Evolutionary conservation across 2,888 invertebrate genomes (phyloP).

Genomic region (Galeopsomyia nigrocyanea): DNA sequence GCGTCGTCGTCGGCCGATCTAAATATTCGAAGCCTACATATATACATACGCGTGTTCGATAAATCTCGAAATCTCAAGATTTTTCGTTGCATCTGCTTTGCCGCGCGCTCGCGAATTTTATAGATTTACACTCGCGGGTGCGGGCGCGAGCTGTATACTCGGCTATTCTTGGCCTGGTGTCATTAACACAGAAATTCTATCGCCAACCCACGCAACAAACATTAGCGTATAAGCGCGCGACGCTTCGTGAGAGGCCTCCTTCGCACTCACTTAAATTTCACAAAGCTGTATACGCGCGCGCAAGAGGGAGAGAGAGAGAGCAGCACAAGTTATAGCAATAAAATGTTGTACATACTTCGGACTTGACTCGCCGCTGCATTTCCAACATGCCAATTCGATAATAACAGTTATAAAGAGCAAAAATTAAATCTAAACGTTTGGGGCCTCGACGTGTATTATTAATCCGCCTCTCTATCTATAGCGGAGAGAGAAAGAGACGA

Average conservation of each 20-base stretch:
- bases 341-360: neutral
- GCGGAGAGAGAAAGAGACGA: slow-evolving; percentile 4
- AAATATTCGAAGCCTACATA: neutral
- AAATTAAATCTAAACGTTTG: slow-evolving; percentile 37
- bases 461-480: slow-evolving; percentile 33
- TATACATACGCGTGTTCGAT: no score
- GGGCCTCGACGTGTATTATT: slow-evolving; percentile 33
- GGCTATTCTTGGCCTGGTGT: slow-evolving; percentile 41
- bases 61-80: neutral
- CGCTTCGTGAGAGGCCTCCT: slow-evolving; percentile 37
- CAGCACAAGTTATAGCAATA: neutral
- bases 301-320: neutral
- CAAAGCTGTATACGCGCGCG: slow-evolving; percentile 40
- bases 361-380: slow-evolving; percentile 5
- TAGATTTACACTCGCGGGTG: slow-evolving; percentile 37
- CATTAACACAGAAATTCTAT: slow-evolving; percentile 50
- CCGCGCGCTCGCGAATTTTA: slow-evolving; percentile 34
- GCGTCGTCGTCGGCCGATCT: neutral
- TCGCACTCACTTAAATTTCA: slow-evolving; percentile 48
- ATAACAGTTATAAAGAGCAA: slow-evolving; percentile 39
- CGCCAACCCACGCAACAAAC: slow-evolving; percentile 42
- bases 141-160: no score
- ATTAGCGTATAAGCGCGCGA: slow-evolving; percentile 31
- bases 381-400: slow-evolving; percentile 44
- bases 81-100: slow-evolving; percentile 42